Conservation (phyloP, 2,888 invertebrate species). For the Hecatera dysodea region DNA sequence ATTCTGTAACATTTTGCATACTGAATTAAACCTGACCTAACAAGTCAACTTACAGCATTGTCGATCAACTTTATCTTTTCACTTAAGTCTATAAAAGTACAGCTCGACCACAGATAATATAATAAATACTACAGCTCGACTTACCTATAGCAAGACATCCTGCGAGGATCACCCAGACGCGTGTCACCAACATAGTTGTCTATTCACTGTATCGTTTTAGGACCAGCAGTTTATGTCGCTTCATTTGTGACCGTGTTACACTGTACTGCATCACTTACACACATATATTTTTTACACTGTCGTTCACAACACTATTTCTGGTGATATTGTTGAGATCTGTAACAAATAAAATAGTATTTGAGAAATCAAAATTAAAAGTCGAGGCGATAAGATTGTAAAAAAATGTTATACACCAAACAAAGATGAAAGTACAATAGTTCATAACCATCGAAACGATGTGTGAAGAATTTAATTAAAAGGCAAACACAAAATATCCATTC, state of each 20-base stretch:
- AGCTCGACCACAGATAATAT: too few relatives aligned
- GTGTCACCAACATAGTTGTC: constrained; percentile 74
- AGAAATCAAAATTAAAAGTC: not conserved
- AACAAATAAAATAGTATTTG: constrained; percentile 61
- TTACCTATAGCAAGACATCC: constrained; percentile 79
- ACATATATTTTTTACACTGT: constrained; percentile 70
- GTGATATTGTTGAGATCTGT: constrained; percentile 65
- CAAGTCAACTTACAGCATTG: not conserved
- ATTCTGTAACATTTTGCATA: too few relatives aligned
- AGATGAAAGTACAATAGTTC: not conserved
- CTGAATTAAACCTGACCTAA: too few relatives aligned
- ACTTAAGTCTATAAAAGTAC: not conserved
- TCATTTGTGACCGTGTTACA: constrained; percentile 80
- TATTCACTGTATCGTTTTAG: constrained; percentile 76
- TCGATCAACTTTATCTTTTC: not conserved
- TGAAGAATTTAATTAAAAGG: not conserved
- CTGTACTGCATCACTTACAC: constrained; percentile 71
- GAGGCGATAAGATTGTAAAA: too few relatives aligned
- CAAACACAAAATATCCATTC: not conserved
- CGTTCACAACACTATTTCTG: constrained; percentile 60
- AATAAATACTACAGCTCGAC: too few relatives aligned
- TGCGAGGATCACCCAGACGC: constrained; percentile 73
- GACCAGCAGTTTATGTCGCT: constrained; percentile 79
- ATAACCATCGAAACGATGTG: not conserved
- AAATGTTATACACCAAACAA: not conserved